Evolutionary conservation across 37 sponge, comb jelly and placozoan genomes (phyloP).

Genomic region (Petrosia ficiformis): DNA sequence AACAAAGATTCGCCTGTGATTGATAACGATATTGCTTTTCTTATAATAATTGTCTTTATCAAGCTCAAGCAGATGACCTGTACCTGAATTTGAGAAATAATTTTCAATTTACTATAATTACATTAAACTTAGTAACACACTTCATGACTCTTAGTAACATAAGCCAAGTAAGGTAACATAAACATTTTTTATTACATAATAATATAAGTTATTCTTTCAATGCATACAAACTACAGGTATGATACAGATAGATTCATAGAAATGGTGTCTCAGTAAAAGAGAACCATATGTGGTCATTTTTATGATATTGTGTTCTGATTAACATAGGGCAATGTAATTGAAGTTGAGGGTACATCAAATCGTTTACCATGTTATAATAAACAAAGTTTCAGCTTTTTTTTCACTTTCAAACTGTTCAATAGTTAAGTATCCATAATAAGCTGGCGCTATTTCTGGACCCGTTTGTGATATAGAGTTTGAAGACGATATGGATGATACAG

Average conservation of each 20-base stretch:
- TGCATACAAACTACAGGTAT: not conserved
- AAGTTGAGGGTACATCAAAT: not conserved
- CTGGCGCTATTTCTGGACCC: not conserved
- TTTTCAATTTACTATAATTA: too few species aligned
- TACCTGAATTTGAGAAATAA: too few species aligned
- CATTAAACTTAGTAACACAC: too few species aligned
- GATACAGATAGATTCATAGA: not conserved
- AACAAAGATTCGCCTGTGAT: not conserved
- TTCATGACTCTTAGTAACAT: too few species aligned
- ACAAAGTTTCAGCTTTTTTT: not conserved
- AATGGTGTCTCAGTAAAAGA: not conserved
- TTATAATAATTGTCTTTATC: not conserved
- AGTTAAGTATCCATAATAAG: not conserved
- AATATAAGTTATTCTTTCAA: not conserved
- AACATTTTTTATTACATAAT: too few species aligned
- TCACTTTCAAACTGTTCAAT: not conserved
- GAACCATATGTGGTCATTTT: constrained; percentile 1
- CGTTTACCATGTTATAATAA: not conserved
- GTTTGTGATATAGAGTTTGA: too few species aligned
- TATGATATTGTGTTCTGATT: not conserved
- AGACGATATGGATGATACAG: too few species aligned
- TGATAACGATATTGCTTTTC: not conserved
- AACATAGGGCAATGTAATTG: not conserved
- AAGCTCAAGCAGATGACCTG: not conserved
- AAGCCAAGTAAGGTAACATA: too few species aligned